Base-by-base conservation (phyloP, 23 tunicate genomes). In the Ciona savignyi region DNA sequence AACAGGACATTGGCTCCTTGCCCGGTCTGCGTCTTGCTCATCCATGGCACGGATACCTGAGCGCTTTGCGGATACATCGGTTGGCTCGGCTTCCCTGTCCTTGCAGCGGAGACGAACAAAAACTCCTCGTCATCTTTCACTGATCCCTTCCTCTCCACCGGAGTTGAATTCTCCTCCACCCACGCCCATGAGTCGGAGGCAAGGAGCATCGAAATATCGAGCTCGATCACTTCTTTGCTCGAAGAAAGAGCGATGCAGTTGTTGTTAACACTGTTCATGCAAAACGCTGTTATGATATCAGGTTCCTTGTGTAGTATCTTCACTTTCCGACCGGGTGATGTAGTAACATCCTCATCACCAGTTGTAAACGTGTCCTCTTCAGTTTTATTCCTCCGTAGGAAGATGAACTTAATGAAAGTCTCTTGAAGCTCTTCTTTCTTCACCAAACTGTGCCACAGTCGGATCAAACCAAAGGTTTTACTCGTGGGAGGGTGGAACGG, bases 1-100 rank as follows among this genome's bases (percentile, higher is more conserved):
- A 91, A 30, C 66, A 91, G 76, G 66, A 91, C 76, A 72, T 72
- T 80, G 0, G 91, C 97, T 3, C 97, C 97, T 56, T 91, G 97
- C 0, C 87, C 97, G 3, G 89, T 90, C 34, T 83, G 97, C 19
- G 85, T 67, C 0, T 64, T 74, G 62, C 32, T 63, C 0, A 74
- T 22, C 86, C 89, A 79, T 27, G 86, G 71, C 9, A 74, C 32
- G 3, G 82, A 23, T 23, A 32, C 23, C 21, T 70, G 66, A 4
- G 77, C 74, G 31, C 63, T 21, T 1, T 70, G 78, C 11, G 75
- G 42, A 15, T 71, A 85, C 3, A 77, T 15, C 3, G 62, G 33
- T n/a, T 74, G 95, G 11, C 31, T 35, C 26, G 32, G 27, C 0
- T 26, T 48, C 24, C 51, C 51, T 27, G 83, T 31, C 66, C 72